Base-by-base conservation (phyloP, 1,140 invertebrate genomes). In the Drosophila tani region DNA sequence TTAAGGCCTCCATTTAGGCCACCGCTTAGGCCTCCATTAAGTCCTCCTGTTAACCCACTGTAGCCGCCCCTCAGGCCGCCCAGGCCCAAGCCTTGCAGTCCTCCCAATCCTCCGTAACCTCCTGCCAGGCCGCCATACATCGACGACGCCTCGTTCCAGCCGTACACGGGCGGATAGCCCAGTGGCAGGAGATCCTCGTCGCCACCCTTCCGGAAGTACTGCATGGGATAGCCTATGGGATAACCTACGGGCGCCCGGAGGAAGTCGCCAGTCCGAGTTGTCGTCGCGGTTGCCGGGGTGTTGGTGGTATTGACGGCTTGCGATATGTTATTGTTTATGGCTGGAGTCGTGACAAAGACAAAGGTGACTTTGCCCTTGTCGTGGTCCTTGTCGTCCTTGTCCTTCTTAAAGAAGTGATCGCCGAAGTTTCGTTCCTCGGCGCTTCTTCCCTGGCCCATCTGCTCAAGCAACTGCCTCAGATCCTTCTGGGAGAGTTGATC, bases 161-260 rank as follows among this genome's bases (percentile, higher is more conserved):
- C 83, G 5, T 62, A 29, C 9, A 76, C 5, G 0, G 40, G 43
- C 8, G 68, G 29, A 21, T 79, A 84, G 41, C 56, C 35, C 9
- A 75, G 7, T 41, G 38, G 27, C 27, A 29, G 5, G 32, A 38
- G 15, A 0, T 21, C 63, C 21, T 75, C 41, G 3, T 63, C 75
- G 79, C 12, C 76, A 56, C n/a, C 29, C 9, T 46, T 76, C 14
- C 76, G 53, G 45, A 73, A 79, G 32, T 59, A 77, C 49, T 81
- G 79, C 65, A 75, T 45, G 2, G 74, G 65, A 51, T 66, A 5
- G 2, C n/a, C 29, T 0, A 40, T 19, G 6, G 69, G 50, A 17
- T 70, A 70, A 0, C 15, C 64, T 4, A 62, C 19, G 7, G 76
- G 77, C 0, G 32, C 17, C 7, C 60, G 67, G 1, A 66, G n/a